Evolutionary conservation across 2,113 vertebrate genomes (phyloP).

Genomic region (Delphinapterus leucas): DNA sequence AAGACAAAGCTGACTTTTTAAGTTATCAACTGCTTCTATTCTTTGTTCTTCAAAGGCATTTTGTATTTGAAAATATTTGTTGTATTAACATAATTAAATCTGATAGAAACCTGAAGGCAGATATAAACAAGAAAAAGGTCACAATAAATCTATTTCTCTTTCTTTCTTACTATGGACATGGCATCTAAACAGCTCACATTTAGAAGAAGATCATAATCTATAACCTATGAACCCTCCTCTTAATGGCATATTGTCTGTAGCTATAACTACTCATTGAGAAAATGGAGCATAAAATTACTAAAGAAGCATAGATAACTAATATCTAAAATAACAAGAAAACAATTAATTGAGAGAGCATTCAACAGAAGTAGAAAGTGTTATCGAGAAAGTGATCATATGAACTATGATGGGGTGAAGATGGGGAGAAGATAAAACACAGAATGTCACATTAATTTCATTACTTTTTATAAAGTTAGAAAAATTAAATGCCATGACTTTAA

Average conservation of each 20-base stretch:
- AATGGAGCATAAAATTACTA: slow-evolving; percentile 49
- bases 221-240: not conserved
- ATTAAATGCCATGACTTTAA: slow-evolving; percentile 33
- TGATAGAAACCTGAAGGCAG: not conserved
- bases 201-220: not conserved
- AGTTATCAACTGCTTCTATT: not conserved
- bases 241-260: not conserved
- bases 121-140: not conserved
- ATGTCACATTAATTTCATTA: not conserved
- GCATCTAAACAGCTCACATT: not conserved
- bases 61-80: not conserved
- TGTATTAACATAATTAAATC: not conserved
- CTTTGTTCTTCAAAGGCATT: not conserved
- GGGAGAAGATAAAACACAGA: not conserved
- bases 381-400: slow-evolving; percentile 45
- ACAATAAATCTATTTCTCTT: not conserved
- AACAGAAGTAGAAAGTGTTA: not conserved
- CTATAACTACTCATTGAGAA: slow-evolving; percentile 46
- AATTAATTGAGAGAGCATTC: slow-evolving; percentile 33
- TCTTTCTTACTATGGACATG: not conserved
- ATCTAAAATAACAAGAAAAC: slow-evolving; percentile 52
- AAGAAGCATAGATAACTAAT: not conserved
- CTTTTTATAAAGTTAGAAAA: slow-evolving; percentile 18
- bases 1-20: not conserved
- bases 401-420: not conserved